Percentiles rank a stretch among this genome's conserved stretches.
Conservation (phyloP, 2,797 vertebrate genomes). For the Eulemur coronatus region DNA sequence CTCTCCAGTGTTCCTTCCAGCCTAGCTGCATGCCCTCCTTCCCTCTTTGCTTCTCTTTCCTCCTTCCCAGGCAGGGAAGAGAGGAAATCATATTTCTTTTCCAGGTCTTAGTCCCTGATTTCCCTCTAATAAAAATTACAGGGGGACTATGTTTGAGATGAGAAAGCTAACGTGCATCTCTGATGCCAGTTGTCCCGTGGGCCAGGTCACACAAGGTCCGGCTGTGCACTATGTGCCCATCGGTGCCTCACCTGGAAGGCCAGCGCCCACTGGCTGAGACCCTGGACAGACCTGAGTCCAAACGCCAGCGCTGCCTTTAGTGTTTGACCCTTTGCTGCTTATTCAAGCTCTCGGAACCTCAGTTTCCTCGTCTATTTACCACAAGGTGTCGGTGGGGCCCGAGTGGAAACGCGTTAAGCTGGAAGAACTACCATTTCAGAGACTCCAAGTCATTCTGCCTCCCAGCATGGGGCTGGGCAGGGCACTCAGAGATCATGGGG, state of each 20-base stretch:
- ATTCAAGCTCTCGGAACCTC: not conserved
- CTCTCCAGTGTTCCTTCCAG: not conserved
- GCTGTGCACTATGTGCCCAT: not conserved
- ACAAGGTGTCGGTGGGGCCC: not conserved
- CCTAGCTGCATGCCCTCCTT: too few relatives aligned
- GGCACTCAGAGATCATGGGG: accelerated
- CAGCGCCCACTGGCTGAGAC: not conserved
- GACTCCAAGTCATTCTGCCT: not conserved
- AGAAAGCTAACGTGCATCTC: not conserved
- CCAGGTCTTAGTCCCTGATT: not conserved
- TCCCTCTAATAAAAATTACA: not conserved
- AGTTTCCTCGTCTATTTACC: not conserved
- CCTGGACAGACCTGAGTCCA: not conserved
- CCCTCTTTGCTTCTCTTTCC: too few relatives aligned
- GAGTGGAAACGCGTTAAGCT: not conserved
- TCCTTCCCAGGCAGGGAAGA: too few relatives aligned
- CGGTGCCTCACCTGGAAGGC: not conserved
- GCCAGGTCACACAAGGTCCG: not conserved
- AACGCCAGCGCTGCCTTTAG: not conserved
- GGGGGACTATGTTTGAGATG: not conserved
- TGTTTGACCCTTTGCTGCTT: not conserved
- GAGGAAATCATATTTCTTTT: not conserved
- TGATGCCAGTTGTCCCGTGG: not conserved
- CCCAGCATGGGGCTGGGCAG: not conserved
- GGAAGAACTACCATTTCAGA: not conserved